Conservation (phyloP, 2,797 vertebrate species). For the Leuciscus waleckii region DNA sequence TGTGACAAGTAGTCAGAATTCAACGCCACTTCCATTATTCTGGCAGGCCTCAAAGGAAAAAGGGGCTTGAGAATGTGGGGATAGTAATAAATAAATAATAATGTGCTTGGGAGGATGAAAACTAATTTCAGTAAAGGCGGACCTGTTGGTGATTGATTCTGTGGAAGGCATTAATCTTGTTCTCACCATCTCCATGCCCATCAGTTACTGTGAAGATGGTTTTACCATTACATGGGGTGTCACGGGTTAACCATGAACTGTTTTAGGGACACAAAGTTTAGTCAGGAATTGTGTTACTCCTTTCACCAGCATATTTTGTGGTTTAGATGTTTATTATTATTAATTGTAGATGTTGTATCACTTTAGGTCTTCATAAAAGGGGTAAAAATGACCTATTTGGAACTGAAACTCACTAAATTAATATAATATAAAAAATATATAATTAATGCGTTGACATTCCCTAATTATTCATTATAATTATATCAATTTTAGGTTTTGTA, state of each 20-base stretch:
- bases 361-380: not conserved
- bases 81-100: conserved; percentile 62
- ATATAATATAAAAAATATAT: too few species aligned
- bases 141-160: conserved; percentile 61
- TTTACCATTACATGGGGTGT: conserved; percentile 32
- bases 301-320: not conserved
- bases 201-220: conserved; percentile 55
- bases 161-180: conserved; percentile 61
- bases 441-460: too few species aligned
- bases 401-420: too few species aligned
- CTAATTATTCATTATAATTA: too few species aligned
- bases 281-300: not conserved
- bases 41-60: conserved; percentile 48
- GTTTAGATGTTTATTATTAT: not conserved
- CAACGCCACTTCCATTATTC: conserved; percentile 63
- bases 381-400: too few species aligned
- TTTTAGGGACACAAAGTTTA: conserved; percentile 24
- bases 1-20: conserved; percentile 65
- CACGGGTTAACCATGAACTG: conserved; percentile 19
- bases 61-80: conserved; percentile 37
- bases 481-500: too few species aligned
- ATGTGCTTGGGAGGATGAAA: conserved; percentile 50
- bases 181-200: conserved; percentile 54
- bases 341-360: not conserved
- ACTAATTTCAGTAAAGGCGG: conserved; percentile 64